Base-by-base conservation (phyloP, 2,797 vertebrate genomes). In the Chiloscyllium punctatum region DNA sequence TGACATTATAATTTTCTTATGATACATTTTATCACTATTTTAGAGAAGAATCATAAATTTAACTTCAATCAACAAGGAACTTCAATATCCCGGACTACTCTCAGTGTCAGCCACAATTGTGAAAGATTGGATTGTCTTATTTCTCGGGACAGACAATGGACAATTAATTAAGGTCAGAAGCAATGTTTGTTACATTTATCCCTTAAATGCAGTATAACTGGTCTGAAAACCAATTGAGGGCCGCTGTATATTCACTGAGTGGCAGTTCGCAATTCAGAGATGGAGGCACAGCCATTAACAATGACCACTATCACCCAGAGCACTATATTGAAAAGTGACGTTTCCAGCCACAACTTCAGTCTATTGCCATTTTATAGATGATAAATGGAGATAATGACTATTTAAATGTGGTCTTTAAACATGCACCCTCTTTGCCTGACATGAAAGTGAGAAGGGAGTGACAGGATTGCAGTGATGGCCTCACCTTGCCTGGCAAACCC, bases 91-190 rank as follows among this genome's bases (percentile, higher is more conserved):
- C 77, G 94, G 51, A 57, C 16, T 95, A 51, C 15, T 77, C 1
- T 95, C 94, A 16, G 72, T 95, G 33, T 95, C 94, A n/a, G 71
- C 94, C 27, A 95, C 7, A 0, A 16, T 74, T 48, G 94, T 77
- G 71, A 4, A 33, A 30, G 69, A 77, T 71, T 77, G 94, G 94
- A 77, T 69, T 74, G 71, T 95, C 13, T 15, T 95, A 9, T 74
- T 95, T 51, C 94, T 95, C 53, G 94, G 94, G 15, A 53, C 94
- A 77, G 48, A 53, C 21, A 30, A 95, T n/a, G 94, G 94, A 57
- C 71, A n/a, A 77, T 53, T 95, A 53, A 74, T 95, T 77, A 95
- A 95, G 94, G 94, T 95, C 71, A 95, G 71, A 66, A 77, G 9
- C 9, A 6, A 48, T 30, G 21, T 51, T 72, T 15, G 16, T 18